A percentile compares a stretch with the other conserved stretches of the same genome.
Conservation (phyloP, 2,888 invertebrate genomes). For the Orthosia gracilis region DNA sequence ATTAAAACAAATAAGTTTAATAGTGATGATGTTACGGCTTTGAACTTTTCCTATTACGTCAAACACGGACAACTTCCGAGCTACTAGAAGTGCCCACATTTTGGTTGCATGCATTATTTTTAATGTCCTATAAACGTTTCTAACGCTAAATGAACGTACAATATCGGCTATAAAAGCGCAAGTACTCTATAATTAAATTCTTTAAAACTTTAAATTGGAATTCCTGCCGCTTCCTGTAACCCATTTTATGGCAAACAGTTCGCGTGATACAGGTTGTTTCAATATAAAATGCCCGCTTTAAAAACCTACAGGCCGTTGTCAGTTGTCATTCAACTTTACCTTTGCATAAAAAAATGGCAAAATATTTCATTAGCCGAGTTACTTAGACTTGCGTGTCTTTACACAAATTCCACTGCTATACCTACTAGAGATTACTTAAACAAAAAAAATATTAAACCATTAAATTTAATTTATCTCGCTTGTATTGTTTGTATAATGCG, state of each 20-base stretch:
- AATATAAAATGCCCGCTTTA: conserved; percentile 62
- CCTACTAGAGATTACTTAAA: background rate
- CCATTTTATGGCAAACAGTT: conserved; percentile 61
- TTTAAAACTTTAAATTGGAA: conserved; percentile 69
- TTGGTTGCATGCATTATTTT: background rate
- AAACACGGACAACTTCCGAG: background rate
- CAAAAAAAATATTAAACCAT: conserved; percentile 7
- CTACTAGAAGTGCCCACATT: conserved; percentile 1
- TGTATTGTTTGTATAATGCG: background rate
- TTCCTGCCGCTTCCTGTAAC: conserved; percentile 67
- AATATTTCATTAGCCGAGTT: conserved; percentile 56
- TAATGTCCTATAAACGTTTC: background rate
- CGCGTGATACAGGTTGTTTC: conserved; percentile 72
- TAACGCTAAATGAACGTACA: background rate
- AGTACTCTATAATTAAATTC: conserved; percentile 48
- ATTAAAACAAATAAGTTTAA: background rate
- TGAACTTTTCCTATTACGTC: background rate
- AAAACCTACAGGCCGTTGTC: conserved; percentile 64
- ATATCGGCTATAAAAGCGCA: conserved; percentile 8
- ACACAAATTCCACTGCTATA: background rate
- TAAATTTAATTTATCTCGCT: background rate
- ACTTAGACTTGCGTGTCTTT: conserved; percentile 50
- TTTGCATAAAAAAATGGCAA: conserved; percentile 57
- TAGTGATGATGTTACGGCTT: background rate
- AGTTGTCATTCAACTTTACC: conserved; percentile 63